Base-by-base conservation (phyloP, 2,113 vertebrate genomes). In the Melospiza melodia region DNA sequence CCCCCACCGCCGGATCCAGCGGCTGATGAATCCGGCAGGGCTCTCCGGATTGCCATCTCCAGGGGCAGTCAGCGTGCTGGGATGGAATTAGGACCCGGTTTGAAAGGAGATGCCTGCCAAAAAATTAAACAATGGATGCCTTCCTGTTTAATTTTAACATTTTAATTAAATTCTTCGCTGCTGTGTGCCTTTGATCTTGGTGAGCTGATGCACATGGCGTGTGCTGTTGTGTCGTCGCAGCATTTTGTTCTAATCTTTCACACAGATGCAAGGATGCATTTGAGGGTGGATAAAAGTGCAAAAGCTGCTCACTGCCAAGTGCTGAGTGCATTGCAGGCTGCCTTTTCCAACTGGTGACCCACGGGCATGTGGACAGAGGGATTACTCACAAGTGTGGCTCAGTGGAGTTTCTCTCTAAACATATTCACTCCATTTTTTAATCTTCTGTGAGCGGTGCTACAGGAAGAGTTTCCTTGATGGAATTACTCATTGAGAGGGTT, bases 141-240 rank as follows among this genome's bases (percentile, higher is more conserved):
- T 89, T 95, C 69, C 83, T 95, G 58, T 90, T 96, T 78, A 87
- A 93, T 96, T 96, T 96, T 90, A 93, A 96, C 90, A 82, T 92
- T 96, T 96, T 96, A 94, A 97, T 95, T 96, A 90, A 96, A 94
- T 95, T 96, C 80, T 93, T 72, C 21, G 11, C 93, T 84, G 80
- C 95, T 87, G 28, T 20, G n/a, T 49, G 88, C 86, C 92, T 97
- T 95, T 96, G 94, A 95, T 96, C 92, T 96, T 57, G 7, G 73
- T 0, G 13, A 90, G 89, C 88, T 91, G 86, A 91, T 93, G 35
- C 23, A 69, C 44, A 1, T 27, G 58, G 54, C 10, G 44, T 46
- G 61, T 81, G 86, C 84, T 51, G 66, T 84, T 68, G 72, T 49
- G 90, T 49, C 1, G 2, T 44, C 72, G 77, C 88, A 35, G 86